Conservation (phyloP, 2,797 vertebrate genomes). For the Chloroceryle inda region DNA sequence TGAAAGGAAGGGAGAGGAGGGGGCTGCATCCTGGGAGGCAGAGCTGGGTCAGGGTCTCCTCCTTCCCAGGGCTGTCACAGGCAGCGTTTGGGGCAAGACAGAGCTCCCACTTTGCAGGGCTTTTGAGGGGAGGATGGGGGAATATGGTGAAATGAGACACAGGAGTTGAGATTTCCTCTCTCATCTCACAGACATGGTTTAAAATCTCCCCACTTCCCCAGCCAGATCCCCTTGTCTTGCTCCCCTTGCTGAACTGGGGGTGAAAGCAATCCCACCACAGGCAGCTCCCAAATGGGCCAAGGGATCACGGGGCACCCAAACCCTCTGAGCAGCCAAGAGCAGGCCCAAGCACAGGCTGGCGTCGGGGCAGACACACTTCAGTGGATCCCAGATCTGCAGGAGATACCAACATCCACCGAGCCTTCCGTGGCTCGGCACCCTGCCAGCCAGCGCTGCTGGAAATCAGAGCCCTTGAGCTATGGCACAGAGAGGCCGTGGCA, state of each 20-base stretch:
- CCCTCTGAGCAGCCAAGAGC: not conserved
- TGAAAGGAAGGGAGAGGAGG: not conserved
- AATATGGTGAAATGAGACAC: not conserved
- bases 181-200: not conserved
- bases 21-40: accelerated
- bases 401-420: not conserved
- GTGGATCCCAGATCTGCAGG: not conserved
- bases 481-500: not conserved
- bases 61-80: not conserved
- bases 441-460: not conserved
- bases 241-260: accelerated
- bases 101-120: accelerated
- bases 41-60: not conserved
- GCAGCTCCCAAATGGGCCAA: accelerated
- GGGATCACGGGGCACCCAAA: not conserved
- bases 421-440: accelerated
- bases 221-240: accelerated
- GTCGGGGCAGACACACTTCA: not conserved
- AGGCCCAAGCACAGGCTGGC: not conserved
- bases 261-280: not conserved
- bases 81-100: accelerated
- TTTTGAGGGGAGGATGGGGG: not conserved
- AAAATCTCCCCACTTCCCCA: not conserved
- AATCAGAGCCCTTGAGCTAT: not conserved
- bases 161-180: not conserved